Conservation (phyloP, 2,888 invertebrate species). For the Tachystola acroxantha region DNA sequence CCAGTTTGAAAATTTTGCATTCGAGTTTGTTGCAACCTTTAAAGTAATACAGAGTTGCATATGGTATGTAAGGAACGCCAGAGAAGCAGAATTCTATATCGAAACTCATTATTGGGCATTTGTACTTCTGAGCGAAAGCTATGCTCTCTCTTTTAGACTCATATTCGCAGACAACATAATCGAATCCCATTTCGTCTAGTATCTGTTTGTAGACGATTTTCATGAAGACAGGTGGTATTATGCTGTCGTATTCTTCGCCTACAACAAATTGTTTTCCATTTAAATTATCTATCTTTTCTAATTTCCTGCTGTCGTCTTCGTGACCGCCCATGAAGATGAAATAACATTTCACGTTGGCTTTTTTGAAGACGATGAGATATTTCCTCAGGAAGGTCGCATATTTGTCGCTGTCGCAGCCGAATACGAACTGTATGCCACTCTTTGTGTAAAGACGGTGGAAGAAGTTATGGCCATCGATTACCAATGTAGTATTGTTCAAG, state of each 20-base stretch:
- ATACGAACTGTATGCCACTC: constrained; percentile 16
- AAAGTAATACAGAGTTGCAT: constrained; percentile 13
- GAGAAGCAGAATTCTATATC: constrained; percentile 35
- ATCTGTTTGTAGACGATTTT: constrained; percentile 28
- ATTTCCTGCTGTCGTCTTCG: constrained; percentile 11
- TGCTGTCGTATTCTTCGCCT: not conserved
- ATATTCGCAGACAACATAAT: constrained; percentile 26
- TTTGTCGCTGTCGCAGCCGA: constrained; percentile 33
- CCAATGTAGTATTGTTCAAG: constrained; percentile 27
- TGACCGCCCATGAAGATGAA: constrained; percentile 39
- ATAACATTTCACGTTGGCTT: constrained; percentile 33
- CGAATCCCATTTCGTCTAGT: constrained; percentile 30
- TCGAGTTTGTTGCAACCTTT: constrained; percentile 9
- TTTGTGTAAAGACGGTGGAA: constrained; percentile 25
- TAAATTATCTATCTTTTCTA: constrained; percentile 7
- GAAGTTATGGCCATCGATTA: constrained; percentile 37
- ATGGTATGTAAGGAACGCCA: constrained; percentile 28
- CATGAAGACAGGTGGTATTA: constrained; percentile 22
- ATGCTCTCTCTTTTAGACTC: constrained; percentile 33
- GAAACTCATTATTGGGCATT: constrained; percentile 32
- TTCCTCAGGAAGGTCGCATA: constrained; percentile 27
- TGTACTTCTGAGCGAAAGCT: constrained; percentile 28
- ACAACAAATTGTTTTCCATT: not conserved
- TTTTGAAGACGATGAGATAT: constrained; percentile 25
- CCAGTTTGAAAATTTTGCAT: constrained; percentile 21